Evolutionary conservation across 2,113 vertebrate species (phyloP), one percentile per base, ranked within the genome.

Genomic region (Phycodurus eques): DNA sequence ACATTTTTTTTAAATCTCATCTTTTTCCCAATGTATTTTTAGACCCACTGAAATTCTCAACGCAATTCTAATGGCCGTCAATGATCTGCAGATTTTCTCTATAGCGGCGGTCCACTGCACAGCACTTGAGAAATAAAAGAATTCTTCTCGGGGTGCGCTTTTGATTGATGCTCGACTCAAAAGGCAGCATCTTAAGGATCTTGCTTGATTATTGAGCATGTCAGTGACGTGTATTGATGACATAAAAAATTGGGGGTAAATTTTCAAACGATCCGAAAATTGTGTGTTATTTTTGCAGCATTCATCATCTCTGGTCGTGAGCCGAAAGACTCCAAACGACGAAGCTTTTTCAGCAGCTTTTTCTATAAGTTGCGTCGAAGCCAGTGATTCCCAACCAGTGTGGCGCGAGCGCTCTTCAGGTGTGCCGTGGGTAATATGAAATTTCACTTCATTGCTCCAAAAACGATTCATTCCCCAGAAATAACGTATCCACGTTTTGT

Each of bases 161-260:
- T 79, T 90, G 83, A 90, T 90, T 88, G 85, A 66, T 39, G 77
- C 71, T 76, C 71, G 8, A 35, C 19, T 75, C 51, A 82, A 85
- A 78, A 72, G 42, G 60, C 46, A 42, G 71, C 33, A 47, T 73
- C 61, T 42, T 54, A 22, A 49, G 39, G 4, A 53, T 68, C 76
- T 67, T 77, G 77, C 54, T 35, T 76, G 87, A 85, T 80, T 79
- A 80, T 71, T 56, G 35, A 74, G 76, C 46, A 47, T 47, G 46
- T 47, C 44, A 17, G 15, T 3, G 47, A 86, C 22, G 11, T 71
- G 70, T 13, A 8, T 27, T 72, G 76, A 77, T 72, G 80, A 71
- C 27, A 27, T 27, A 27, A 27, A 27, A 1, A 1, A 27, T 27
- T 27, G 27, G 27, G 27, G 76, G 71, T n/a, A 31, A 68, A 64